phyloP scores from a whole-genome alignment of 2,797 vertebrate genomes.

The Xerus rutilus region DNA sequence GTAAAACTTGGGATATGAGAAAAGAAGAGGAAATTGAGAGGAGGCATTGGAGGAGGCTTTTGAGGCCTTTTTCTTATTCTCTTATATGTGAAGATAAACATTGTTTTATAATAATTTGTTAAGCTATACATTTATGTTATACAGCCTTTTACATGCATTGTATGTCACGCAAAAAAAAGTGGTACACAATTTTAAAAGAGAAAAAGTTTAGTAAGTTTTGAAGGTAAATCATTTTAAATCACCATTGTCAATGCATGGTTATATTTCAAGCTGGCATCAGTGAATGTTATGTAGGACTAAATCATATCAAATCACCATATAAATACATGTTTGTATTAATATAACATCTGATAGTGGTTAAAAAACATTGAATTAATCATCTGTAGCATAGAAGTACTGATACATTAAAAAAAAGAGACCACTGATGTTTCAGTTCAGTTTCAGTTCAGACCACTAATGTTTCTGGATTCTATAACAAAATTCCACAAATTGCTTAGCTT shows the following conservation, averaged over 20 bases:
- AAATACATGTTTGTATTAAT: background rate
- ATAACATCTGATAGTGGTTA: background rate
- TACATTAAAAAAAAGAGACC: background rate
- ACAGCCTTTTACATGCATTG: background rate
- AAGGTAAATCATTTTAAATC: background rate
- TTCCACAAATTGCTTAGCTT: background rate
- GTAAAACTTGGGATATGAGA: background rate
- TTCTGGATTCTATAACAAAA: background rate
- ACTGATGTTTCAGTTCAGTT: background rate
- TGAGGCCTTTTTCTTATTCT: too few species aligned
- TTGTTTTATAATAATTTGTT: background rate
- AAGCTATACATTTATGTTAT: background rate
- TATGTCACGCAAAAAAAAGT: background rate
- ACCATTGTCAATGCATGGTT: background rate
- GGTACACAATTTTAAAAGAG: too few species aligned
- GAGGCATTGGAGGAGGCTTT: background rate
- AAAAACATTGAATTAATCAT: background rate
- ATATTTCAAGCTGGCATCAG: background rate
- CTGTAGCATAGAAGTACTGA: background rate
- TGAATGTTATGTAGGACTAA: background rate
- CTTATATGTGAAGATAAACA: background rate
- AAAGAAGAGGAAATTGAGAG: background rate
- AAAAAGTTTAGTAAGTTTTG: background rate
- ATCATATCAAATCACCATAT: background rate
- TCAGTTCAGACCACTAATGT: background rate